These are phyloP conservation scores for Apomyelois bistriatella DNA, from an alignment of 2,888 invertebrate species.

Conservation along the genomic window DNA sequence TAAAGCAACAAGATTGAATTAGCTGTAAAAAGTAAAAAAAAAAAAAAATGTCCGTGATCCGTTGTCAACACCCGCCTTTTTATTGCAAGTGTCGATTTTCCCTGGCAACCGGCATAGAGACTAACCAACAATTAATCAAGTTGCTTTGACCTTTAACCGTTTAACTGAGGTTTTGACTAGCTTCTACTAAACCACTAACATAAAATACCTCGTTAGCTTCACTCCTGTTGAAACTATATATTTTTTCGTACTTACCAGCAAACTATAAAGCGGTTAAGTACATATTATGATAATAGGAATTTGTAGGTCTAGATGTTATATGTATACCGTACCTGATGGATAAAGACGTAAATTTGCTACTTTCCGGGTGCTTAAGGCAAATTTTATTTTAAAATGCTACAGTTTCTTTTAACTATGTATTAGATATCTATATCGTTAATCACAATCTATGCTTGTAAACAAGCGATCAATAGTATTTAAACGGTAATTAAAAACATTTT, in stretches of 20 bases:
- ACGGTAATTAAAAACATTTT: background rate
- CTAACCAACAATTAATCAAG: background rate
- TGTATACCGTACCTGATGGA: background rate
- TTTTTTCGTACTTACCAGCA: background rate
- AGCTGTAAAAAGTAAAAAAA: no score
- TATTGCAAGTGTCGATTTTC: background rate
- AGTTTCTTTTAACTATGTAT: background rate
- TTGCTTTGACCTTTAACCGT: background rate
- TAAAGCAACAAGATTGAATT: no score
- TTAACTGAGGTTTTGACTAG: background rate
- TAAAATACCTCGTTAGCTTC: background rate
- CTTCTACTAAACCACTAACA: background rate
- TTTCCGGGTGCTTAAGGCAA: background rate
- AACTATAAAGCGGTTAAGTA: no score
- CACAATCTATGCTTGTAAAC: background rate
- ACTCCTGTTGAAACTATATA: background rate
- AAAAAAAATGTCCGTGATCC: no score
- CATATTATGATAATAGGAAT: no score
- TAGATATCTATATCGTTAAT: background rate
- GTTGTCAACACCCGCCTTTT: background rate
- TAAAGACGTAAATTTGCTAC: background rate
- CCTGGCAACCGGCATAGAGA: slow-evolving; percentile 6
- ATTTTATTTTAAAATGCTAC: background rate
- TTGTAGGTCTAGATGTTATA: background rate
- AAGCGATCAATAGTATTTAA: background rate